Evolutionary conservation across 1,140 invertebrate species (phyloP), one percentile per base, ranked within the genome.

Genomic region (Drosophila melanica): DNA sequence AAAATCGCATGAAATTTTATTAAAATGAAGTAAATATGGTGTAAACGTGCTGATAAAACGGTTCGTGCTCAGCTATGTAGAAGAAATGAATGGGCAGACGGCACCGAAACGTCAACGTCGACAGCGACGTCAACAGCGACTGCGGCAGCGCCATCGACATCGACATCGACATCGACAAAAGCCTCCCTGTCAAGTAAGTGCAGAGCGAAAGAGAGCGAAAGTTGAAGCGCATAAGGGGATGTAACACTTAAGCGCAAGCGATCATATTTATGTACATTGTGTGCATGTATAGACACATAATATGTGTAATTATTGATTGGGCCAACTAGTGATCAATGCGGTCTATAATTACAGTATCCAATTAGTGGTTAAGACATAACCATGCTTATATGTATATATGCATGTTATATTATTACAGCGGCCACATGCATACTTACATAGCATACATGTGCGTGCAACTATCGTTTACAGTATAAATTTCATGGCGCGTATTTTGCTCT

Each of bases 21-120:
- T 91, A 90, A 90, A 90, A 91, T 90, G 90, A 91, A 90, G 90
- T 91, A 91, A 91, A 91, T 90, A 91, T 79, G 90, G 90, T 91
- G 90, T 91, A 91, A 91, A 91, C 84, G 81, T 90, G 90, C 90
- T 90, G 90, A 91, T 91, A 91, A 91, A 89, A 90, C 77, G 80
- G 63, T 89, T 79, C 79, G 85, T 87, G 82, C 84, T 87, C 82
- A 87, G 84, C 76, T 89, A 69, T 79, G 84, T 82, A 86, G 82
- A 87, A 87, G 76, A 73, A 82, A 81, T 60, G 60, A 59, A 50
- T 74, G 67, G 81, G 45, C 72, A 55, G 72, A 65, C 30, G 68
- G 48, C 30, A 30, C 12, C 35, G 45, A 33, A n/a, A 23, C 23
- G 14, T 9, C 33, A 7, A 27, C 23, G 48, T 4, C 7, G 23